These are phyloP conservation scores for Drosophila triauraria DNA, from an alignment of 1,140 invertebrate genomes.

Conservation along the genomic window DNA sequence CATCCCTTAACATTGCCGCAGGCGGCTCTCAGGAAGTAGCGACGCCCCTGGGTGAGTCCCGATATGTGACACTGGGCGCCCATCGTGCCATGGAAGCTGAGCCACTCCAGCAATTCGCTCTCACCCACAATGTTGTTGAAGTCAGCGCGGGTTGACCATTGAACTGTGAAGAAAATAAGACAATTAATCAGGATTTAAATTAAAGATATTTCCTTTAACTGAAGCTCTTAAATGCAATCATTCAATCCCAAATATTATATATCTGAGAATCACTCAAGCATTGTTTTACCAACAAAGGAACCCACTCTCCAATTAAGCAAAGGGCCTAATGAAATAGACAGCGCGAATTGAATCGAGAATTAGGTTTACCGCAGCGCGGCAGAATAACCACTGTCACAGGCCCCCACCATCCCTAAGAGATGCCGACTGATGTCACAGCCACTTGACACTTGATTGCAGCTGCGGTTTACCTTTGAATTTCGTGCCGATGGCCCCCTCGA, in stretches of 20 bases:
- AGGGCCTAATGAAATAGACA: constrained; percentile 45
- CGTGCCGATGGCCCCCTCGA: constrained; percentile 90
- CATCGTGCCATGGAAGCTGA: constrained; percentile 87
- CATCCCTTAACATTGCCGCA: constrained; percentile 96
- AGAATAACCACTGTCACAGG: constrained; percentile 21
- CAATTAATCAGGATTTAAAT: no score
- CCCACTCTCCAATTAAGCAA: constrained; percentile 37
- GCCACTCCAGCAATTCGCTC: constrained; percentile 90
- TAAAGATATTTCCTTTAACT: no score
- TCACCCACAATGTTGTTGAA: constrained; percentile 92
- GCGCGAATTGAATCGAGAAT: constrained; percentile 26
- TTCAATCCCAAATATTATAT: no score
- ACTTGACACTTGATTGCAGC: constrained; percentile 8
- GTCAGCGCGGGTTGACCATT: constrained; percentile 94
- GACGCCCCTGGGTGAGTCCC: constrained; percentile 91
- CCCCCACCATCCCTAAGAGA: not conserved
- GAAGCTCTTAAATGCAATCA: not conserved
- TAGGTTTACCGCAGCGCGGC: constrained; percentile 25
- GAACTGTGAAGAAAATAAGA: constrained; percentile 86
- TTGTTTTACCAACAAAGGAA: constrained; percentile 1
- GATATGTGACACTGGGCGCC: constrained; percentile 89
- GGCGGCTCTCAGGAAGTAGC: constrained; percentile 94
- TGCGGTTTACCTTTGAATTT: constrained; percentile 92
- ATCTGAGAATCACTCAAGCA: not conserved
- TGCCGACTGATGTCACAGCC: not conserved